A percentile compares a stretch with the other conserved stretches of the same genome.
phyloP scores from a whole-genome alignment of 2,113 vertebrate genomes.

The Myotis davidii region DNA sequence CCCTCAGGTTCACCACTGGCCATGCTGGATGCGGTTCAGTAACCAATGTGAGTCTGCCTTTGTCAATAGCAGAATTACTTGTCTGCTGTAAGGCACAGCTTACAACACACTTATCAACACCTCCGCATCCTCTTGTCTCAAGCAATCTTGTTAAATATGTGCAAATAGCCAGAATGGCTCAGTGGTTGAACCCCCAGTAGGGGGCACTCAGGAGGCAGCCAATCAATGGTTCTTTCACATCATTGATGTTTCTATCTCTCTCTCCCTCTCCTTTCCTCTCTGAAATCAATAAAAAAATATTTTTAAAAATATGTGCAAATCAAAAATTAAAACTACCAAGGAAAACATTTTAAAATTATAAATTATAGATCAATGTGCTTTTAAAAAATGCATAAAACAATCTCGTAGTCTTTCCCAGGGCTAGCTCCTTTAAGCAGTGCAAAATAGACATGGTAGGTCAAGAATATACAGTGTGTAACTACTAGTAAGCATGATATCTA shows the following conservation, averaged over 20 bases:
- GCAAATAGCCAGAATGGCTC: not conserved
- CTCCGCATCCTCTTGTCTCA: not conserved
- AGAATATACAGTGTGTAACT: conserved; percentile 25
- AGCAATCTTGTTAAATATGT: not conserved
- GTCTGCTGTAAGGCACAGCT: not conserved
- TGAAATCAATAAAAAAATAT: not conserved
- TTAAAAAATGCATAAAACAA: not conserved
- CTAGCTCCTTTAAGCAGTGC: not conserved
- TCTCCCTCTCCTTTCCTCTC: not conserved
- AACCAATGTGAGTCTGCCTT: not conserved
- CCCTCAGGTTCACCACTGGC: too few species aligned
- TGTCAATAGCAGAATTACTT: not conserved
- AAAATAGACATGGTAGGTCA: not conserved
- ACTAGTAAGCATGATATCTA: conserved; percentile 8
- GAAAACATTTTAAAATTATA: not conserved
- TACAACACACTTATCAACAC: not conserved
- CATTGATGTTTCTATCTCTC: not conserved
- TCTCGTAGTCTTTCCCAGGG: not conserved
- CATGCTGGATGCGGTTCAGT: too few species aligned
- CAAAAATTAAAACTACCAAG: not conserved
- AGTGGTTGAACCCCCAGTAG: not conserved
- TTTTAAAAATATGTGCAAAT: not conserved
- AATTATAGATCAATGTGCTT: not conserved
- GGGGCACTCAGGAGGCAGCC: not conserved
- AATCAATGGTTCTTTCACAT: not conserved